Conservation (phyloP, 1,140 invertebrate genomes). For the Pachyrhynchus sulphureomaculatus region DNA sequence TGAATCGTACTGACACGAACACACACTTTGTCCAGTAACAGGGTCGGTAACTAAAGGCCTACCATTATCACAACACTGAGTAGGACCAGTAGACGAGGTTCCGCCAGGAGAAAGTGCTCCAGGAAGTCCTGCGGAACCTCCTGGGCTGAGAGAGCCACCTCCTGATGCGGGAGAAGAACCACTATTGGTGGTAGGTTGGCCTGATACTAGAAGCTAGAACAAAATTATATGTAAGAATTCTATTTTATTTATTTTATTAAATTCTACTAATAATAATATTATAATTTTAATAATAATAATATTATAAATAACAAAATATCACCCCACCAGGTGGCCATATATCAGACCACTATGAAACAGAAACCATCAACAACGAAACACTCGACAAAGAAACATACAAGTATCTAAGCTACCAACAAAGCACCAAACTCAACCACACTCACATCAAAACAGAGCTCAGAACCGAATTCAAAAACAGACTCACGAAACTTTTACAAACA, state of each 20-base stretch:
- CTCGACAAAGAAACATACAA: too few species aligned
- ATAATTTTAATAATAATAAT: too few species aligned
- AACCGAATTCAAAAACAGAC: too few species aligned
- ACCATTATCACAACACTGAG: conserved; percentile 88
- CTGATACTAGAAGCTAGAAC: conserved; percentile 73
- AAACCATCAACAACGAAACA: too few species aligned
- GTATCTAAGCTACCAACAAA: too few species aligned
- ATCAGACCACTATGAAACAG: too few species aligned
- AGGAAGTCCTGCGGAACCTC: conserved; percentile 59
- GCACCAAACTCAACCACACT: too few species aligned
- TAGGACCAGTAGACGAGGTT: conserved; percentile 60
- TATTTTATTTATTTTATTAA: not conserved
- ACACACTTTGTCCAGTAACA: conserved; percentile 92
- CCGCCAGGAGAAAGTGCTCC: conserved; percentile 73
- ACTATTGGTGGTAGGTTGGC: conserved; percentile 64
- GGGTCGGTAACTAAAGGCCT: conserved; percentile 92
- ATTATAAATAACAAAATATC: too few species aligned
- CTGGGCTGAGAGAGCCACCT: conserved; percentile 60
- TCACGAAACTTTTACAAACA: too few species aligned
- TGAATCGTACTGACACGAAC: conserved; percentile 93
- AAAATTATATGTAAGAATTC: conserved; percentile 1
- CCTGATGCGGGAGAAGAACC: conserved; percentile 63
- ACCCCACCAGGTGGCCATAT: too few species aligned
- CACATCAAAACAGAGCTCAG: too few species aligned
- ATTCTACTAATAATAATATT: too few species aligned